Conservation (phyloP, 2,113 vertebrate genomes). For the Ciconia stormi region DNA sequence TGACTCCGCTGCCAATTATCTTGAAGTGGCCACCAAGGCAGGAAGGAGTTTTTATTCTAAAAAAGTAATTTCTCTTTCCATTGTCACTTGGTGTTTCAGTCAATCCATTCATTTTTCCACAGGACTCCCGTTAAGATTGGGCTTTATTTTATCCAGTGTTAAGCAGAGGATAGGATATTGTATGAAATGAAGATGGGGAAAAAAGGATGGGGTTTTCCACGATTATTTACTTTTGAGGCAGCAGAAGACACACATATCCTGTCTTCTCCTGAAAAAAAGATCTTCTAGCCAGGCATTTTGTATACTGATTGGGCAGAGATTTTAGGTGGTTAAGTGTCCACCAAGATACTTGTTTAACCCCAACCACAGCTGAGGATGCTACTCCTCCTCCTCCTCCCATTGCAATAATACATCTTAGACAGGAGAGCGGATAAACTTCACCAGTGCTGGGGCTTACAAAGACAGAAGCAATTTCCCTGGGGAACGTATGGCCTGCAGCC, state of each 20-base stretch:
- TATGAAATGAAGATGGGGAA: not conserved
- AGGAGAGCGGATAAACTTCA: not conserved
- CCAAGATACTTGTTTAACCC: not conserved
- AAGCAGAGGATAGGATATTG: not conserved
- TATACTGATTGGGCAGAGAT: not conserved
- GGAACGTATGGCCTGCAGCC: not conserved
- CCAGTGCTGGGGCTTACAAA: not conserved
- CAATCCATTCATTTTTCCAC: not conserved
- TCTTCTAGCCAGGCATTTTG: not conserved
- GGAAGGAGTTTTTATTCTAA: not conserved
- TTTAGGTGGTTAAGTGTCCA: not conserved
- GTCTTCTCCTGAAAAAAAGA: not conserved
- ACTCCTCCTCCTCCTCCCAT: not conserved
- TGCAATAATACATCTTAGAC: not conserved
- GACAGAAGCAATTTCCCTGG: not conserved
- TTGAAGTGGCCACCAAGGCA: not conserved
- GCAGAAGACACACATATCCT: not conserved
- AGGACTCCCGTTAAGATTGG: not conserved
- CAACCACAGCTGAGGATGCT: not conserved
- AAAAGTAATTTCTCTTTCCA: not conserved
- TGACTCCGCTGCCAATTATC: not conserved
- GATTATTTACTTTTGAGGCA: not conserved
- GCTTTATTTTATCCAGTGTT: not conserved
- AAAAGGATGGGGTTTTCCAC: not conserved
- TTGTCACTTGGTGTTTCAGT: not conserved